Evolutionary conservation across 2,797 vertebrate species (phyloP), one percentile per base, ranked within the genome.

Genomic region (Hylomyscus alleni): DNA sequence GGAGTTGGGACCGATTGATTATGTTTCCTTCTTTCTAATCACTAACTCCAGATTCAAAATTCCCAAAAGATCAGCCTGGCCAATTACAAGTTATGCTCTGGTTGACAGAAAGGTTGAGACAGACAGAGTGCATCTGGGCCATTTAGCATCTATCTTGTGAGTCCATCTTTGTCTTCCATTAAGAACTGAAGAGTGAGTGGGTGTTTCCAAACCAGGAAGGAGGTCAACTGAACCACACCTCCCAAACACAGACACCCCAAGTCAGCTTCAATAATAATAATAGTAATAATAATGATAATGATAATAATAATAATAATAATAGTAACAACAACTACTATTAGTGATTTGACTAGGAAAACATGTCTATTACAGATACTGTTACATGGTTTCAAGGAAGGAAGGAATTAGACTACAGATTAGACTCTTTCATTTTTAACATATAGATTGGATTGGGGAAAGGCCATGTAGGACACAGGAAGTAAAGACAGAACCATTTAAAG

Each of bases 11-110:
- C 34, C 65, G 37, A 22, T 20, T 40, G 8, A 72, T 34, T 84
- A 44, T 62, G 52, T 80, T 94, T 73, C 40, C 44, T 92, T 95
- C 37, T 76, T 94, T 84, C 77, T 44, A 19, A 40, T 91, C 91
- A 91, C 6, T 76, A 89, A 62, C 78, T 85, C 58, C 34, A 72
- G 77, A 75, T 77, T 94, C 56, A 83, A 95, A 93, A 69, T 73
- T 67, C 58, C 14, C 37, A 83, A 40, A 37, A 20, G 19, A 62
- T 85, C 31, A 72, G 8, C 20, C 17, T 78, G 52, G 56, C 37
- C 67, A 47, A 89, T 47, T 29, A 15, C 69, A 82, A 29, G 60
- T 65, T 29, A 83, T 58, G 72, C 50, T 88, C 78, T 89, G 67
- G 20, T 76, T 89, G 84, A 73, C 77, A 62, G 47, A 54, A 92